Evolutionary conservation across 2,888 invertebrate species (phyloP).

Genomic region (Seira musarum): DNA sequence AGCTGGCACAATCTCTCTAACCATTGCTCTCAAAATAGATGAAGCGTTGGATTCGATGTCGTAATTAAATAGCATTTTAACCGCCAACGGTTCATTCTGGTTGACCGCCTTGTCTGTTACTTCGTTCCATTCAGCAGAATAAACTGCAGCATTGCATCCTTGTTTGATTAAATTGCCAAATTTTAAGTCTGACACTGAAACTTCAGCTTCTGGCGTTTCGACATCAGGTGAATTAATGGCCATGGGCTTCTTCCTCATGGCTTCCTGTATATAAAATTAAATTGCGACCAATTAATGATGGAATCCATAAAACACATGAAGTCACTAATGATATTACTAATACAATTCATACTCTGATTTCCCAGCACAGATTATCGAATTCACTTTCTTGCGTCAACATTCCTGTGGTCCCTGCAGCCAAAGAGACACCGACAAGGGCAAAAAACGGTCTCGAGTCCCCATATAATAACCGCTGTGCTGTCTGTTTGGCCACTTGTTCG

Average conservation of each 20-base stretch:
- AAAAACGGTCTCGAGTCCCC: slow-evolving; percentile 84
- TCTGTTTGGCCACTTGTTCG: slow-evolving; percentile 77
- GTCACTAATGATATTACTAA: not conserved
- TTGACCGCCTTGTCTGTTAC: slow-evolving; percentile 9
- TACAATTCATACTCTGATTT: slow-evolving; percentile 77
- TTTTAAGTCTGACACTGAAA: slow-evolving; percentile 76
- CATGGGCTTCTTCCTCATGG: slow-evolving; percentile 52
- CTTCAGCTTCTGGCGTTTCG: slow-evolving; percentile 21
- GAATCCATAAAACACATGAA: not conserved
- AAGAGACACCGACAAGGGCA: slow-evolving; percentile 81
- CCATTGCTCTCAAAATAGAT: slow-evolving; percentile 84
- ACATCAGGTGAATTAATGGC: slow-evolving; percentile 26
- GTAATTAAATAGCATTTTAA: slow-evolving; percentile 95
- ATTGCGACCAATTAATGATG: not conserved
- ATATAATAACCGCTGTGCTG: slow-evolving; percentile 78
- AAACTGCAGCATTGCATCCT: slow-evolving; percentile 87
- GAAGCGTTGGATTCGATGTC: slow-evolving; percentile 86
- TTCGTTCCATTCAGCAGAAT: slow-evolving; percentile 77
- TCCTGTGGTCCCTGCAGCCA: slow-evolving; percentile 78
- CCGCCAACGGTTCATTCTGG: slow-evolving; percentile 78
- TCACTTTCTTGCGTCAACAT: slow-evolving; percentile 84
- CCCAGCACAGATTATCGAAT: slow-evolving; percentile 84
- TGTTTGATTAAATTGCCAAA: slow-evolving; percentile 84
- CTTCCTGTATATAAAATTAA: slow-evolving; percentile 37
- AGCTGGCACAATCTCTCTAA: slow-evolving; percentile 86